Conservation (phyloP, 2,797 vertebrate species). For the Menidia menidia region DNA sequence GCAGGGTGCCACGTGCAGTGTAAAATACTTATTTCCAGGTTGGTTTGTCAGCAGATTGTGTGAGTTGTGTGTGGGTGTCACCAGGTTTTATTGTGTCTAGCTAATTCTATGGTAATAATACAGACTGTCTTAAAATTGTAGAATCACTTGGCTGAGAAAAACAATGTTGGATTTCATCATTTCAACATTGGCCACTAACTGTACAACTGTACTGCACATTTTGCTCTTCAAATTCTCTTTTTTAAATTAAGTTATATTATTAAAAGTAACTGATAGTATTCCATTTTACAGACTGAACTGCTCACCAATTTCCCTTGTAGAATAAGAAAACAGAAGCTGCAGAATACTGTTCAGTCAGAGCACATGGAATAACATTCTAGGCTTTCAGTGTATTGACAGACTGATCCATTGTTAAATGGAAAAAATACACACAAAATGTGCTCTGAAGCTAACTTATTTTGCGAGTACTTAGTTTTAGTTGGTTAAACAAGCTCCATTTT, state of each 20-base stretch:
- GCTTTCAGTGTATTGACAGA: not conserved
- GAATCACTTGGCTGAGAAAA: slow-evolving; percentile 23
- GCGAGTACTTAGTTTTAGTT: not conserved
- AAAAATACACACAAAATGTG: not conserved
- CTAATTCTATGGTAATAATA: slow-evolving; percentile 9
- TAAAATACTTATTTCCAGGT: slow-evolving; percentile 57
- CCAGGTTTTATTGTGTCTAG: slow-evolving; percentile 57
- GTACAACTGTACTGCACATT: not conserved
- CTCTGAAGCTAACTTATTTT: not conserved
- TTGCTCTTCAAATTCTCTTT: not conserved
- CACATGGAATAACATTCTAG: slow-evolving; percentile 4
- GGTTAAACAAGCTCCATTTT: too few species aligned
- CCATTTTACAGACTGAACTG: not conserved
- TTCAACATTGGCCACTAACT: not conserved
- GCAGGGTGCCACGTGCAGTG: slow-evolving; percentile 61
- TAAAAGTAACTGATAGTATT: not conserved
- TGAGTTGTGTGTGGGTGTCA: slow-evolving; percentile 45
- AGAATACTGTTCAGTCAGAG: slow-evolving; percentile 12
- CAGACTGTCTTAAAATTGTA: not conserved
- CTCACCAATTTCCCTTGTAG: too few species aligned
- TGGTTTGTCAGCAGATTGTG: slow-evolving; percentile 57
- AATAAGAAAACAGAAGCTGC: not conserved
- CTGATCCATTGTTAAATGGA: not conserved
- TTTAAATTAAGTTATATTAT: too few species aligned
- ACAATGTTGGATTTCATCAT: not conserved